A percentile compares a stretch with the other conserved stretches of the same genome.
Conservation (phyloP, 2,888 invertebrate species). For the Cataglyphis rosenhaueri region DNA sequence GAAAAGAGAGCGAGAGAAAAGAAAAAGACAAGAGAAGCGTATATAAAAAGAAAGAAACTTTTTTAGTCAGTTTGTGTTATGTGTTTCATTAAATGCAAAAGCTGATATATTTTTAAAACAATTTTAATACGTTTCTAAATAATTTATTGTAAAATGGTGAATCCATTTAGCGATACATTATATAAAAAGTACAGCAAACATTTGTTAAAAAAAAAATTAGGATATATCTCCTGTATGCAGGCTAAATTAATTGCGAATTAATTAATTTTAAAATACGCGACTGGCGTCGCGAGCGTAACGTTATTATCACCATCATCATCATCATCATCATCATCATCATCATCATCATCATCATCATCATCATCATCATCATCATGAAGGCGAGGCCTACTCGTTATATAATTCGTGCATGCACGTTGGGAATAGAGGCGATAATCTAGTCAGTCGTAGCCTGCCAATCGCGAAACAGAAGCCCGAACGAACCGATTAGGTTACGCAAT, state of each 20-base stretch:
- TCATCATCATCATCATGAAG: neutral
- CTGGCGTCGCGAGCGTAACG: neutral
- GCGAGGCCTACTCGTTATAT: neutral
- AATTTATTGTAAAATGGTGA: neutral
- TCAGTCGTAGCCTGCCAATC: constrained; percentile 44
- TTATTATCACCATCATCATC: neutral
- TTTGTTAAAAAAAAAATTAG: neutral
- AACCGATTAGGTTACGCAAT: constrained; percentile 46
- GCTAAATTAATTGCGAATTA: constrained; percentile 27
- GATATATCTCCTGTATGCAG: neutral
- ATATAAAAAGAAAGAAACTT: neutral
- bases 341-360: neutral
- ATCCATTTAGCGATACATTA: neutral
- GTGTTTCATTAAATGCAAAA: neutral
- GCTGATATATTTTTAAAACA: neutral
- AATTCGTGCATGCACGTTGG: constrained; percentile 7
- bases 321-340: neutral
- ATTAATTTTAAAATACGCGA: constrained; percentile 15
- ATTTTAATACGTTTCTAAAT: neutral
- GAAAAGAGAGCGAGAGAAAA: neutral
- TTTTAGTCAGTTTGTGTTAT: neutral
- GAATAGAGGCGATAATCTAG: constrained; percentile 44
- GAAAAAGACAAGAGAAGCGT: neutral
- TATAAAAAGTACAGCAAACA: neutral
- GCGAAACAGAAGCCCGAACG: constrained; percentile 24